Percentiles rank a stretch among this genome's conserved stretches.
phyloP scores from a whole-genome alignment of 2,797 vertebrate genomes.

The Distichodus sexfasciatus region DNA sequence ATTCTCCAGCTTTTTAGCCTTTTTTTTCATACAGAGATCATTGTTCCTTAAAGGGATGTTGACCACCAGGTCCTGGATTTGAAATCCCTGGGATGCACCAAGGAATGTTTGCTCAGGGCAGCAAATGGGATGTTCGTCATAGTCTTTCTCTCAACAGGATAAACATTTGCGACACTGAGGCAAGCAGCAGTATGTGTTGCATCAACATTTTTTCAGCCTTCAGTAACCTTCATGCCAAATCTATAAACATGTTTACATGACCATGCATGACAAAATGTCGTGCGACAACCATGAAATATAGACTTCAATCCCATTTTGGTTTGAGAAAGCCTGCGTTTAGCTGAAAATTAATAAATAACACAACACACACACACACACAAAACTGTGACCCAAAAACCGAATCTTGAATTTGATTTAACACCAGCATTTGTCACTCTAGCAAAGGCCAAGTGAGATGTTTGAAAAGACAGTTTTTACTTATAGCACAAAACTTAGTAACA shows the following conservation, averaged over 20 bases:
- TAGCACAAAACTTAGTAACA: neutral
- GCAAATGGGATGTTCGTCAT: neutral
- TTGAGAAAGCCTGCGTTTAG: neutral
- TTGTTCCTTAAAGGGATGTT: too few relatives aligned
- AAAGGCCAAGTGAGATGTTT: too few relatives aligned
- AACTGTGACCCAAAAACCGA: constrained; percentile 5
- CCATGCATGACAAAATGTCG: constrained; percentile 11
- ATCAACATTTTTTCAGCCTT: neutral
- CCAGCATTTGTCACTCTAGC: neutral
- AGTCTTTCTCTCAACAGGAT: neutral
- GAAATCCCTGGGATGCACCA: too few relatives aligned
- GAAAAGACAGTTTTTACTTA: too few relatives aligned
- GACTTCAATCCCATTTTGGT: constrained; percentile 20
- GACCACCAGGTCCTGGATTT: too few relatives aligned
- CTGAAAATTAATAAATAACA: constrained; percentile 16
- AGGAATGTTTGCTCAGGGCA: neutral
- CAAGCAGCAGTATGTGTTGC: neutral
- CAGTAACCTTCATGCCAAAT: constrained; percentile 3
- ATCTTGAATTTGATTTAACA: neutral
- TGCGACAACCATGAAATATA: constrained; percentile 27
- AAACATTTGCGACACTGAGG: neutral
- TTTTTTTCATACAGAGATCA: too few relatives aligned
- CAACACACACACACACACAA: too few relatives aligned
- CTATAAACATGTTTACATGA: constrained; percentile 36
- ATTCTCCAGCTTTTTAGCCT: too few relatives aligned